Percentiles rank a stretch among this genome's conserved stretches.
Evolutionary conservation across 2,797 vertebrate species (phyloP).

Genomic region (Coregonus suidteri): DNA sequence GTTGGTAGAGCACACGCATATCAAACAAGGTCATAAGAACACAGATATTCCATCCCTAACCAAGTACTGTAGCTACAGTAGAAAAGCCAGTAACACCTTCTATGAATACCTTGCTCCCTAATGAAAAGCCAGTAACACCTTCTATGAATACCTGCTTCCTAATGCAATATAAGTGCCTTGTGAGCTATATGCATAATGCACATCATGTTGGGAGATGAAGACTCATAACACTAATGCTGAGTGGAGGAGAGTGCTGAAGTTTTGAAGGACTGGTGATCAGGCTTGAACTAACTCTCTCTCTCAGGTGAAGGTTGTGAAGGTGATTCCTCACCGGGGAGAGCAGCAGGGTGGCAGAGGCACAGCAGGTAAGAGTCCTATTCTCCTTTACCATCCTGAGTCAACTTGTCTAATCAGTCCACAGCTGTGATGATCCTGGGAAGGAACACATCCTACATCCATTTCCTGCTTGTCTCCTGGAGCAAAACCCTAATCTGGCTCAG

Average conservation of each 20-base stretch:
- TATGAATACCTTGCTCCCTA: background rate
- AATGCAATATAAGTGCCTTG: background rate
- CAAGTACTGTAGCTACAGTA: background rate
- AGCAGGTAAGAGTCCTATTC: conserved; percentile 56
- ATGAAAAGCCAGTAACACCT: background rate
- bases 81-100: background rate
- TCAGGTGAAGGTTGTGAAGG: conserved; percentile 62
- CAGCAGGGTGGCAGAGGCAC: conserved; percentile 41
- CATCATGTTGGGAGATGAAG: background rate
- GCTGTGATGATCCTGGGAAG: conserved; percentile 61
- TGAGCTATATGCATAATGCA: background rate
- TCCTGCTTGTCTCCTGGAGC: conserved; percentile 39
- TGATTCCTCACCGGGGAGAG: conserved; percentile 52
- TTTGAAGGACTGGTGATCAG: conserved; percentile 25
- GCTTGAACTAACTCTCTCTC: conserved; percentile 27
- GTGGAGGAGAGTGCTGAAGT: conserved; percentile 29
- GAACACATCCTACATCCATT: conserved; percentile 38
- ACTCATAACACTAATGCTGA: conserved; percentile 21
- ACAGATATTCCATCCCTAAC: background rate
- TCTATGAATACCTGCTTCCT: background rate
- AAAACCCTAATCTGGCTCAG: background rate
- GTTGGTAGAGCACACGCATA: background rate
- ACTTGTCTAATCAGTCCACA: conserved; percentile 64
- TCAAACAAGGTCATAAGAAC: background rate
- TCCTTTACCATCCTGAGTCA: conserved; percentile 41